A percentile compares a stretch with the other conserved stretches of the same genome.
These are phyloP conservation scores for Scaptomyza pallida DNA, from an alignment of 1,140 invertebrate species.

Conservation along the genomic window DNA sequence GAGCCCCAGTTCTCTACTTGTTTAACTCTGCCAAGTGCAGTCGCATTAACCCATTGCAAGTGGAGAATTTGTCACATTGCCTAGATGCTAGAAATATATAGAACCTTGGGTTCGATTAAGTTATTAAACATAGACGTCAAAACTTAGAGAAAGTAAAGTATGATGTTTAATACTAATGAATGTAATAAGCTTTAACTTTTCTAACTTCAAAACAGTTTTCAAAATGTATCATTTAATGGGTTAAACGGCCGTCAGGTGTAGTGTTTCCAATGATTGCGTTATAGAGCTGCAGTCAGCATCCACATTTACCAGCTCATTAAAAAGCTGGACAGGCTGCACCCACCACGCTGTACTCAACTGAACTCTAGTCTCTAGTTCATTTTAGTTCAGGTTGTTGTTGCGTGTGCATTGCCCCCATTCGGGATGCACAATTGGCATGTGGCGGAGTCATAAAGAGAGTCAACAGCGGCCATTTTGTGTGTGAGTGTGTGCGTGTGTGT, in stretches of 20 bases:
- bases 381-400: conserved; percentile 38
- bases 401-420: conserved; percentile 59
- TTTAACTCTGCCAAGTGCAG: conserved; percentile 63
- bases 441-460: conserved; percentile 43
- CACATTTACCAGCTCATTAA: conserved; percentile 74
- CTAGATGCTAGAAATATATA: background rate
- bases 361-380: conserved; percentile 8
- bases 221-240: conserved; percentile 5
- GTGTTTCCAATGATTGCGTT: conserved; percentile 25
- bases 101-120: no score
- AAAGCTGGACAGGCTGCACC: conserved; percentile 63
- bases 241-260: conserved; percentile 44
- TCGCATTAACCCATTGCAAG: conserved; percentile 58
- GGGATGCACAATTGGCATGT: conserved; percentile 39
- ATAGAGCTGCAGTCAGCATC: conserved; percentile 10
- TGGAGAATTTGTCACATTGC: background rate
- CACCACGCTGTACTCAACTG: conserved; percentile 46
- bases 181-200: no score
- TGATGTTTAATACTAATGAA: no score
- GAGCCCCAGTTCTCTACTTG: conserved; percentile 53
- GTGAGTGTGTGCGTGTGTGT: no score
- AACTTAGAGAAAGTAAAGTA: background rate
- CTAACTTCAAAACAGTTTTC: no score
- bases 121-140: no score
- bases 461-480: conserved; percentile 73